Base-by-base conservation (phyloP, 2,797 vertebrate species). In the Momotus momota region DNA sequence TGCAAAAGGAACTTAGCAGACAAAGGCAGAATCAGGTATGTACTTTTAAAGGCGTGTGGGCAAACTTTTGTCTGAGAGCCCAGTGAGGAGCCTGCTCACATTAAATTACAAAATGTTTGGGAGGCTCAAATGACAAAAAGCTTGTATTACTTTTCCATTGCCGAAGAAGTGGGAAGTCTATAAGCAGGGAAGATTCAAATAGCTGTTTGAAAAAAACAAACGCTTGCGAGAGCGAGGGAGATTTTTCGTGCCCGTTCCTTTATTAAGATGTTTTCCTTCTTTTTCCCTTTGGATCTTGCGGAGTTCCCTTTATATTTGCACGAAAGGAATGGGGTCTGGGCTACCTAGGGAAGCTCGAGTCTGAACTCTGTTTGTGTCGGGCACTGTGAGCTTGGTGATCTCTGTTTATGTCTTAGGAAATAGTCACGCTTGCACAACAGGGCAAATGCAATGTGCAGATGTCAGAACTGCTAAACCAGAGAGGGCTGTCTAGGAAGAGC, bases 391-490 rank as follows among this genome's bases (percentile, higher is more conserved):
- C 78, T 94, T 93, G 73, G 81, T 94, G 64, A 22, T 92, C 66
- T 95, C 81, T 96, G 89, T 97, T 97, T 97, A 88, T 95, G 95
- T 94, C 89, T 97, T 96, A 89, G 94, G 94, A 97, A 94, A 95
- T 78, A 91, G 95, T 35, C 46, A 23, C 75, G 93, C 72, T 97
- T 94, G 88, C 92, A 91, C 45, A 81, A 93, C 81, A 94, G 87
- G 83, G 91, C 83, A 92, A 96, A 96, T 96, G 94, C 82, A 81
- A 95, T 8, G 26, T 20, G 14, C 88, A 95, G 60, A 93, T 97
- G 94, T 94, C 93, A 73, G 91, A 72, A 77, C 80, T 77, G 87
- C 87, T 91, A 41, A 90, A 88, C 45, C 73, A 90, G 55, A 72
- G 91, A 88, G 69, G 67, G 26, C 86, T 94, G 83, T 84, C 90